Base-by-base conservation (phyloP, 2,113 vertebrate genomes). In the Xiphophorus hellerii region DNA sequence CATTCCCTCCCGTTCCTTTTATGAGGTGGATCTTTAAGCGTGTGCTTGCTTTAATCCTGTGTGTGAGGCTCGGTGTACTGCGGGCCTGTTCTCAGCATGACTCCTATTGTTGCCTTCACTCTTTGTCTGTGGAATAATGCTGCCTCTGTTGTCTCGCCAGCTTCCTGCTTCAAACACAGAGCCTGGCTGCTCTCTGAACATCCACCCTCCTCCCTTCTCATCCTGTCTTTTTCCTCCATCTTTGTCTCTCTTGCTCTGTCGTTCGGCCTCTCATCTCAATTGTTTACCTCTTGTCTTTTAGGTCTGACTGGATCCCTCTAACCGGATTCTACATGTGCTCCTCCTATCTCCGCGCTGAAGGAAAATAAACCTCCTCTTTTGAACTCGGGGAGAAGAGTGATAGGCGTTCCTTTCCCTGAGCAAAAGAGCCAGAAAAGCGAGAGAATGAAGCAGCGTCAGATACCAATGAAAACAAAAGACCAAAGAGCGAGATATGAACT, bases 141-240 rank as follows among this genome's bases (percentile, higher is more conserved):
- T 77, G 88, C 86, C 89, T 94, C 90, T 93, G 94, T 95, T 94
- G 93, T 94, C 93, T 93, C 78, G 94, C 94, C 94, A 95, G 93
- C 87, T 94, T 93, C 93, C 92, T 92, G 91, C 87, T 92, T 93
- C 90, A 90, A 92, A 93, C 90, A 78, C 83, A 76, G 51, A 58
- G 91, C 91, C 84, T 83, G 89, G 87, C 84, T 90, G 89, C 89
- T 93, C 90, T 81, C 84, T 80, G 84, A 87, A 87, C 90, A 89
- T 84, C 90, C 89, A 87, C 91, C 89, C 89, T 88, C 83, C 90
- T 83, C 85, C 86, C 76, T 66, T 74, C 77, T 85, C 87, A 75
- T 62, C 66, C 77, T 62, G 73, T 68, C 68, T 70, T 39, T 51
- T 72, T 70, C 71, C 58, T 58, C 66, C 10, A 27, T 82, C 70